Base-by-base conservation (phyloP, 2,888 invertebrate genomes). In the Phaedon cochleariae region DNA sequence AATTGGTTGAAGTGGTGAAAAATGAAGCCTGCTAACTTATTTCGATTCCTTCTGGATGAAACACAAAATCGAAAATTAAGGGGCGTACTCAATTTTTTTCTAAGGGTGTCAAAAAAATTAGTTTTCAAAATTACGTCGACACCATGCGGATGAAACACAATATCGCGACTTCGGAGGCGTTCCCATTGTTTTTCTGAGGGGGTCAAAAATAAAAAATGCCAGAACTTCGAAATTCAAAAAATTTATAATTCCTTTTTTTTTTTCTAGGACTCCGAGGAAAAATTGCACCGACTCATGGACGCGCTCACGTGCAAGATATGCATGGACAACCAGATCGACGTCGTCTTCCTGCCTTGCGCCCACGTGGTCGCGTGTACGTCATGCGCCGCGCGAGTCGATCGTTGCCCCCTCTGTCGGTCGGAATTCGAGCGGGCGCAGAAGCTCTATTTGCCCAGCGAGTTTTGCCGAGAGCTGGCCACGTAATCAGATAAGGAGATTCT, bases 301-400 rank as follows among this genome's bases (percentile, higher is more conserved):
- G 89, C 91, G 59, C 89, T 93, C 85, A 90, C 92, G 52, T 96
- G 95, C 81, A 90, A 92, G 79, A 93, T 94, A 74, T 96, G 96
- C 81, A 94, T 95, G 93, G 95, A 95, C 85, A 87, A 86, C 58
- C 88, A 90, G 64, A 90, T 95, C 79, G 91, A 94, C 84, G 90
- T 93, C 34, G 91, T 92, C 74, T 91, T 96, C 84, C 90, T 93
- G 84, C 95, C 95, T 1, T 96, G 96, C 81, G 89, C 93, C n/a
- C 96, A 96, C 83, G 92, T 93, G 58, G 90, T 93, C 55, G 93
- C 94, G 76, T 95, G 95, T 84, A 84, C 86, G 41, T 85, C 87
- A 20, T 96, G 96, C 80, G 93, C 94, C 1, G 86, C 87, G 1
- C 88, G 89, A 77, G 90, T 93, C 80, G 87, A 89, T 65, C 86